Evolutionary conservation across 2,113 vertebrate genomes (phyloP), one percentile per base, ranked within the genome.

Genomic region (Macrotis lagotis): DNA sequence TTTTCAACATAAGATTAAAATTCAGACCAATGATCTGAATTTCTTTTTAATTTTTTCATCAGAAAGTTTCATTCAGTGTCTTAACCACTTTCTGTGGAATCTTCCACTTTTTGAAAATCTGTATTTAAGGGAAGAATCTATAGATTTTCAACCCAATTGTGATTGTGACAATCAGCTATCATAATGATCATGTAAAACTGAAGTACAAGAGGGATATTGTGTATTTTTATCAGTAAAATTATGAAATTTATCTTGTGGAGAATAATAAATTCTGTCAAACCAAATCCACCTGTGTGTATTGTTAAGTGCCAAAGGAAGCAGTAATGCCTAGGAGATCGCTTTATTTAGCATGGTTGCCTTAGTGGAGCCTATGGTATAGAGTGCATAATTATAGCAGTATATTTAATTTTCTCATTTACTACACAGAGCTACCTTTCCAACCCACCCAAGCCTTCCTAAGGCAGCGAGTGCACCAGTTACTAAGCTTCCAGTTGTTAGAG

Each of bases 271-370:
- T 96, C 97, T 98, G 96, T 97, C 97, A 98, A 98, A 98, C 97
- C 98, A 98, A 98, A 98, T 98, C 97, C 26, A 48, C 91, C 66
- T 98, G 97, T 98, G 96, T 97, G n/a, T 97, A 97, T 98, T 98
- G 98, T 97, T 96, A 98, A 98, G 97, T 98, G 98, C 98, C 98
- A 98, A 96, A 98, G 95, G 94, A 91, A 97, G 95, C 97, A 97
- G 97, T 90, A 59, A 96, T 52, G 10, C 48, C 51, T 91, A 25
- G 26, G 91, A 96, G 97, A 95, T 95, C 97, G 95, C 96, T 95
- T 26, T 97, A 88, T 95, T 95, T 97, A 66, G 59, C 3, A 6
- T 66, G 37, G 37, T 96, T 97, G 96, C n/a, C 48, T 97, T 94
- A 94, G 94, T 90, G 93, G 0, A 97, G 97, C 96, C 95, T 97